Evolutionary conservation across 2,888 invertebrate species (phyloP), one percentile per base, ranked within the genome.

Genomic region (Drosophila mayaguana): DNA sequence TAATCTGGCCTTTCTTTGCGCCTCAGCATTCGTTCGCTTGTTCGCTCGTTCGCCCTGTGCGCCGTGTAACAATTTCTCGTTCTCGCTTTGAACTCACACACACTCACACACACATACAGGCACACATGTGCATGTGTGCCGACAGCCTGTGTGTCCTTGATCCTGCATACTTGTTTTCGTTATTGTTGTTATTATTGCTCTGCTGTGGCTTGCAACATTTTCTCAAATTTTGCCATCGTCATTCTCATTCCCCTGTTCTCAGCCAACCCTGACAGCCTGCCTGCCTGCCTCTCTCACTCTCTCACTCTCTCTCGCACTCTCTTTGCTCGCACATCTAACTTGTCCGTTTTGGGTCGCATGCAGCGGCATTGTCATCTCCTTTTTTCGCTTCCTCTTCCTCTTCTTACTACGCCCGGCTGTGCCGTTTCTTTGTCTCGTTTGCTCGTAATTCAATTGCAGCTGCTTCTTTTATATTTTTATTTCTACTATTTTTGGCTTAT

Each of bases 401-500:
- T 74, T 75, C 72, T 68, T 72, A 64, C 65, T 65, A 43, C 67
- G 76, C 66, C 60, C 67, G 61, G 57, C 81, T 67, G 59, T 67
- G 76, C 68, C 60, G 57, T 78, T 83, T 76, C 76, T 72, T 68
- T 80, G 62, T 63, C 45, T 69, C 53, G 75, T 75, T 75, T 69
- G 46, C 65, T 63, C 71, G 81, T 89, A 87, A 89, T 87, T 89
- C 73, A 89, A 88, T 85, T 91, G 90, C 92, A 92, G 91, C 91
- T 92, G 91, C 90, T 80, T 81, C 87, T 86, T 87, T 83, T 78
- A 22, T 80, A 72, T 67, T 74, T 87, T 73, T 78, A 57, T 66
- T 62, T 63, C 45, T 69, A 54, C 70, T 78, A 57, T 62, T 73
- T 61, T 74, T 51, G 36, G 71, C 68, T 51, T 56, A 46, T 63